phyloP scores from a whole-genome alignment of 1,140 invertebrate genomes.

The Aphaenogaster ashmeadi region DNA sequence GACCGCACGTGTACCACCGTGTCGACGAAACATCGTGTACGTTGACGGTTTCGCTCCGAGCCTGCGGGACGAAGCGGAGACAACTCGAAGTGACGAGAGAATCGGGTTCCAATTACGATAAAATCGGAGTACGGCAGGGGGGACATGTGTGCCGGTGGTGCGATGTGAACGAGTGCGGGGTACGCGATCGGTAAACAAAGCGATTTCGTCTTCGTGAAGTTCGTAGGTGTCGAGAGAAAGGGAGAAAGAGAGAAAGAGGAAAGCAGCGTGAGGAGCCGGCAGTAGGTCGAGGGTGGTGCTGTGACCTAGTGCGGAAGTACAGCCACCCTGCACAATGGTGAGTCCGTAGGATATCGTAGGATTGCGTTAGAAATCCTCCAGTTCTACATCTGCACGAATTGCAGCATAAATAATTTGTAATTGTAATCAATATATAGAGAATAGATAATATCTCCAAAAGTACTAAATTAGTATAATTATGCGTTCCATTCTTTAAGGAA shows the following conservation, averaged over 20 bases:
- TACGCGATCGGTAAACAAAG: constrained; percentile 65
- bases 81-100: constrained; percentile 1
- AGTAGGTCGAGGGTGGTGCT: constrained; percentile 51
- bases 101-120: constrained; percentile 24
- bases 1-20: constrained; percentile 68
- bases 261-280: background rate
- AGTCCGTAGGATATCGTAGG: constrained; percentile 30
- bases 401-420: background rate
- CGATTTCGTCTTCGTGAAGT: constrained; percentile 20
- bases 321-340: constrained; percentile 71
- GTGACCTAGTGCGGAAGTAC: constrained; percentile 38
- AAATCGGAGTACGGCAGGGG: background rate
- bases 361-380: constrained; percentile 22
- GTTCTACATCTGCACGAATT: background rate
- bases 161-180: constrained; percentile 78
- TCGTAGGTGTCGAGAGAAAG: constrained; percentile 18
- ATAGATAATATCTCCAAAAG: background rate
- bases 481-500: background rate
- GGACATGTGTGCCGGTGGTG: constrained; percentile 80
- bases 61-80: background rate
- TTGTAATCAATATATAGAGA: background rate
- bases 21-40: constrained; percentile 34
- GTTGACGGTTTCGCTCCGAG: background rate
- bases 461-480: background rate
- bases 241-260: constrained; percentile 24